Conservation (phyloP, 2,888 invertebrate species). For the Latrodectus hesperus region DNA sequence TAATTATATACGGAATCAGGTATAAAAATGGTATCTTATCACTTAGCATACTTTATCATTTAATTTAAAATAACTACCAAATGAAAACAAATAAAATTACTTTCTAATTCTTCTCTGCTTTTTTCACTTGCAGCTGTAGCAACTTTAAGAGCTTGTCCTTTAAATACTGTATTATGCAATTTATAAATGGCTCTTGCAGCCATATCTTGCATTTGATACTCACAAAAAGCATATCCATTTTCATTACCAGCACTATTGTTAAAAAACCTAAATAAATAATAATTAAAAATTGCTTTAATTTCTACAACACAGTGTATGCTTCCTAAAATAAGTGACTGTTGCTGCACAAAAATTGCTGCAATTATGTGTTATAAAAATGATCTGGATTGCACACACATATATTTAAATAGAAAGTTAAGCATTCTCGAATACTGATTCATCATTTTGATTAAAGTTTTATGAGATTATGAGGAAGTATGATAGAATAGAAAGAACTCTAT, state of each 20-base stretch:
- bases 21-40: not conserved
- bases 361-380: too few relatives aligned
- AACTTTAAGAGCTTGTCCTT: conserved; percentile 93
- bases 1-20: not conserved
- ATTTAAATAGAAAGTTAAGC: too few relatives aligned
- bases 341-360: too few relatives aligned
- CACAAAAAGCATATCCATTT: conserved; percentile 99
- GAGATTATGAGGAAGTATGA: too few relatives aligned
- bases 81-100: conserved; percentile 77
- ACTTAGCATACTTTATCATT: not conserved
- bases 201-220: conserved; percentile 98
- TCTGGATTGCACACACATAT: too few relatives aligned
- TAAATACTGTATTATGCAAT: conserved; percentile 96
- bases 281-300: not conserved
- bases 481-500: too few relatives aligned
- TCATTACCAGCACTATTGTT: conserved; percentile 99
- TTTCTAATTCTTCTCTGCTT: conserved; percentile 85
- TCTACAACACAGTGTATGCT: not conserved
- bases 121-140: conserved; percentile 85
- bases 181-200: conserved; percentile 98
- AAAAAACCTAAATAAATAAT: conserved; percentile 82
- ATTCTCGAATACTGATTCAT: too few relatives aligned
- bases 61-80: not conserved
- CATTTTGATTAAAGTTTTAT: too few relatives aligned
- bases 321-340: not conserved